Percentiles rank a stretch among this genome's conserved stretches.
Evolutionary conservation across 2,888 invertebrate genomes (phyloP).

Genomic region (Euphydryas editha): DNA sequence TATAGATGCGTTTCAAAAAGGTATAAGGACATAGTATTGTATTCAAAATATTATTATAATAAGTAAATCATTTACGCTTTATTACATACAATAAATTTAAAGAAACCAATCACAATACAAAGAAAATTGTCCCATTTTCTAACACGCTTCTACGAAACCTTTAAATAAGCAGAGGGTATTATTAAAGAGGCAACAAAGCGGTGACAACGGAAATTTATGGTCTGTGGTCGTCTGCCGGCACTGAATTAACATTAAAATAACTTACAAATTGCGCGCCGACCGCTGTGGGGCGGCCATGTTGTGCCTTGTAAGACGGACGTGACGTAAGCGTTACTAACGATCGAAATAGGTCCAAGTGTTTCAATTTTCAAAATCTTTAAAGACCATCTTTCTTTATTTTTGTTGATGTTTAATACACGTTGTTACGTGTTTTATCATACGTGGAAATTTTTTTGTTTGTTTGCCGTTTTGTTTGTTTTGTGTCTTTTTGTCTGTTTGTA

Average conservation of each 20-base stretch:
- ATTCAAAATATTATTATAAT: no score
- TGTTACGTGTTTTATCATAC: no score
- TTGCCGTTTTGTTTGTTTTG: no score
- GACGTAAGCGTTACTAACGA: background rate
- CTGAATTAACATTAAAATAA: slow-evolving; percentile 61
- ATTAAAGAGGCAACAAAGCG: slow-evolving; percentile 39
- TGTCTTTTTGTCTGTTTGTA: no score
- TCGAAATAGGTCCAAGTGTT: no score
- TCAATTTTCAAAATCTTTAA: no score
- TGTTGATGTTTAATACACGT: no score
- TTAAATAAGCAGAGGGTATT: slow-evolving; percentile 22
- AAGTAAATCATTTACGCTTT: no score
- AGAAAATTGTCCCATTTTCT: slow-evolving; percentile 3
- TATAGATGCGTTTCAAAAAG: no score
- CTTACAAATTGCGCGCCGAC: slow-evolving; percentile 50
- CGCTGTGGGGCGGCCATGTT: slow-evolving; percentile 18
- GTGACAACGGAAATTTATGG: slow-evolving; percentile 43
- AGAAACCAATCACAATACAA: background rate
- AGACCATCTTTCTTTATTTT: background rate
- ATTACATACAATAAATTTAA: background rate
- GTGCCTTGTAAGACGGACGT: background rate
- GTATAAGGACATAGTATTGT: no score
- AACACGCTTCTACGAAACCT: slow-evolving; percentile 18
- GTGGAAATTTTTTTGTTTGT: no score
- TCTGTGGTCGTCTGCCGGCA: slow-evolving; percentile 30